Percentiles rank a stretch among this genome's conserved stretches.
phyloP scores from a whole-genome alignment of 1,140 invertebrate species.

The Cyrtorhinus lividipennis region DNA sequence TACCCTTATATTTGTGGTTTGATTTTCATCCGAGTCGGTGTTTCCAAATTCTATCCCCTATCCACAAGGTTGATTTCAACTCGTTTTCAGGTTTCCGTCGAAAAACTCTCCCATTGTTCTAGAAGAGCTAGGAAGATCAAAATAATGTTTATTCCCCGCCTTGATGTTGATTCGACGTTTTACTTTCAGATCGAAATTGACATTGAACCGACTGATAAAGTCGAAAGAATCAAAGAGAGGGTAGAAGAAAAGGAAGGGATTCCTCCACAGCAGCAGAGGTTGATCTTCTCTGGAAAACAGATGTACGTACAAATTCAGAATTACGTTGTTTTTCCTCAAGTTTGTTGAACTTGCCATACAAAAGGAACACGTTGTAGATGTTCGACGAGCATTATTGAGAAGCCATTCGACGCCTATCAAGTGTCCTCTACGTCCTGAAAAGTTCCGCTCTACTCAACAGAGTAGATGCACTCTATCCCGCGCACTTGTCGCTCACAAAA shows the following conservation, averaged over 20 bases:
- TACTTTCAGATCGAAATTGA: conserved; percentile 87
- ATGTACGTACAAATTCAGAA: conserved; percentile 44
- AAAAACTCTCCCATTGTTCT: background rate
- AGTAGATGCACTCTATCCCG: too few species aligned
- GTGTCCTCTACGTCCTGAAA: too few species aligned
- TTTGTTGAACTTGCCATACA: background rate
- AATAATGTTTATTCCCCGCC: background rate
- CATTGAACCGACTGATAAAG: conserved; percentile 99
- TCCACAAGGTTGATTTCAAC: too few species aligned
- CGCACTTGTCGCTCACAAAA: too few species aligned
- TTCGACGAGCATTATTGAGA: background rate
- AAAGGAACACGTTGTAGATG: background rate
- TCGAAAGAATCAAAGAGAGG: conserved; percentile 97
- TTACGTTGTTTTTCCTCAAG: background rate
- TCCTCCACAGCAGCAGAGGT: conserved; percentile 94
- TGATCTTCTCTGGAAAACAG: conserved; percentile 99
- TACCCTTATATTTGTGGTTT: too few species aligned
- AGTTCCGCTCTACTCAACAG: too few species aligned
- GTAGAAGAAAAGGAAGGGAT: conserved; percentile 99
- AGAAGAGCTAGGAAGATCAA: background rate
- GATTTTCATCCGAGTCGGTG: too few species aligned
- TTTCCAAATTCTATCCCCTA: too few species aligned
- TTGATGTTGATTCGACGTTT: conserved; percentile 4
- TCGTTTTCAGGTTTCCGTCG: conserved; percentile 16
- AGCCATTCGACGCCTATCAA: background rate